Evolutionary conservation across 2,888 invertebrate genomes (phyloP).

Genomic region (Plebejus anna): DNA sequence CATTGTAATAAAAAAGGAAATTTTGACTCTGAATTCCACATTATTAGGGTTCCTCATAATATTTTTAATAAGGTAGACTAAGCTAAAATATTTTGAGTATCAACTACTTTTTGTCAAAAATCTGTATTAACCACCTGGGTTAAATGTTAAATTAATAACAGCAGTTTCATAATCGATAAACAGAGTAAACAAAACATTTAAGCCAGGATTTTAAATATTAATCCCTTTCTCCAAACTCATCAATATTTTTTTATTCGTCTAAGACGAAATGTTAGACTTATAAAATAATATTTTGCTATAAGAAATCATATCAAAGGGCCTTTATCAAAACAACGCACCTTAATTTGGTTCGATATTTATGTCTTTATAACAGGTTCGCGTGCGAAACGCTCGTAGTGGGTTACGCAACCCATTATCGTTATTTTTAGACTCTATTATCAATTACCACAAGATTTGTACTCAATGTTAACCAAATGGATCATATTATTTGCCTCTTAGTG

Average conservation of each 20-base stretch:
- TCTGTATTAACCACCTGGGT: too few relatives aligned
- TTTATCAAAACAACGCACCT: conserved; percentile 56
- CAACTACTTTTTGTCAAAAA: too few relatives aligned
- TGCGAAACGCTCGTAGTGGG: conserved; percentile 56
- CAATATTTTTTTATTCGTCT: background rate
- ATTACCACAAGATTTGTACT: background rate
- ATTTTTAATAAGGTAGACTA: background rate
- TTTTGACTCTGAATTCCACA: conserved; percentile 3
- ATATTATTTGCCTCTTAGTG: background rate
- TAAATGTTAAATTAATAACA: too few relatives aligned
- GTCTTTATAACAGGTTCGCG: conserved; percentile 71
- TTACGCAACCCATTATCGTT: conserved; percentile 46
- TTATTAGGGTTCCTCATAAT: background rate
- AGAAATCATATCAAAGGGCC: conserved; percentile 39
- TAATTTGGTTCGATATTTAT: conserved; percentile 54
- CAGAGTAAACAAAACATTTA: background rate
- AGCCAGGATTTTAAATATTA: too few relatives aligned
- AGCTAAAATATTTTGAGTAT: background rate
- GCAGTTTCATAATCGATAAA: too few relatives aligned
- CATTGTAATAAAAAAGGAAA: conserved; percentile 20
- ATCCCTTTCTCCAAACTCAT: too few relatives aligned
- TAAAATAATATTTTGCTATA: background rate
- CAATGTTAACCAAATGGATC: background rate
- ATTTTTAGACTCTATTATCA: conserved; percentile 24
- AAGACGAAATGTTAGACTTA: background rate